Base-by-base conservation (phyloP, 2,888 invertebrate species). In the Hydrotaea cyrtoneurina region DNA sequence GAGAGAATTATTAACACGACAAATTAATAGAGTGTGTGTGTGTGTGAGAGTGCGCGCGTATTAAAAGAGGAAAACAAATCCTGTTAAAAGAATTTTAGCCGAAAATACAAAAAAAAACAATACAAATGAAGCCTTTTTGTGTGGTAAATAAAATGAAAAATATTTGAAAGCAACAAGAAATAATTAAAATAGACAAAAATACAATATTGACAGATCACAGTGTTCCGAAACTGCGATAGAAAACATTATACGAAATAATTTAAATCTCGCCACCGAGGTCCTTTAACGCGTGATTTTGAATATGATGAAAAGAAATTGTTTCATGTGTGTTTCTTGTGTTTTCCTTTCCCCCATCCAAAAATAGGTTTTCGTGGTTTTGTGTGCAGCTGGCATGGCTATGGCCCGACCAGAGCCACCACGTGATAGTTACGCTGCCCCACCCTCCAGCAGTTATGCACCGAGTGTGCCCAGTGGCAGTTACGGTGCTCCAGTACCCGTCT, bases 401-500 rank as follows among this genome's bases (percentile, higher is more conserved):
- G 92, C 91, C 85, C 90, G 90, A 75, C 92, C 92, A 77, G 91
- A 92, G 87, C 91, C 92, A 46, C 92, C 92, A 83, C 90, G 91
- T 87, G 89, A 92, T 78, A 89, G 89, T 72, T 92, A 91, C 85
- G 89, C 91, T 82, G 90, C 89, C 7, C 89, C 88, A 81, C 87
- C 88, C 62, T 86, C 82, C 57, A 91, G 89, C 88, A 73, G 83
- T 53, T 92, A 92, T 86, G 89, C 89, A 79, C 94, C 94, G 0
- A 93, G 94, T 23, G 90, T 93, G 11, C 89, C 91, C 43, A 89
- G 90, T 77, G 89, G 89, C 26, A 88, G 89, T 80, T 95, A 95
- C 90, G 94, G 94, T 59, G 93, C 95, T 23, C 94, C 95, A 10
- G 93, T 94, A 11, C 91, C 93, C 2, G 93, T 94, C 1, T 96